Conservation (phyloP, 2,113 vertebrate species). For the Geothlypis trichas region DNA sequence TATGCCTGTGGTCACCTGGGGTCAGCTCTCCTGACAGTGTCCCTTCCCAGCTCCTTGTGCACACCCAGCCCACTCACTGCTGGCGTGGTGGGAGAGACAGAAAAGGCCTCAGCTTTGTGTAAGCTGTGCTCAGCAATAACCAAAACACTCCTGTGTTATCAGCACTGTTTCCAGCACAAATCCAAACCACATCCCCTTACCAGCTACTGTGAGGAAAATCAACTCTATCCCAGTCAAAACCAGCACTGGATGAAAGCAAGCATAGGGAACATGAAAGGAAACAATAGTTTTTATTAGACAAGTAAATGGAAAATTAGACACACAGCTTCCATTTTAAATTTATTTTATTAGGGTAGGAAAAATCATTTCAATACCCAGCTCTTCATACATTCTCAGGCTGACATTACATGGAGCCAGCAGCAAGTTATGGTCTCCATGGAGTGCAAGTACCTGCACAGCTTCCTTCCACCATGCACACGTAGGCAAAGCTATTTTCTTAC, state of each 20-base stretch:
- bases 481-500: neutral
- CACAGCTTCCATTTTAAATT: neutral
- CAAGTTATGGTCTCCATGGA: neutral
- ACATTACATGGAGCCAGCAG: neutral
- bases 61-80: neutral
- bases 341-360: neutral
- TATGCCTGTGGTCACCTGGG: neutral
- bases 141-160: neutral
- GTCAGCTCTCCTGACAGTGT: fast-evolving
- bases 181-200: neutral
- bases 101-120: neutral
- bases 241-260: neutral
- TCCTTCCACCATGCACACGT: neutral
- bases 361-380: neutral
- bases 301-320: neutral
- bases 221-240: neutral
- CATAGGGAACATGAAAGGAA: neutral
- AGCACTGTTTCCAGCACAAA: neutral
- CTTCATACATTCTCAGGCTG: neutral
- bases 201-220: neutral
- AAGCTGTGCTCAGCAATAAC: neutral
- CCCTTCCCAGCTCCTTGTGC: neutral
- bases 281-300: neutral
- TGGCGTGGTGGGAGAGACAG: neutral
- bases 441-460: neutral